phyloP scores from a whole-genome alignment of 2,113 vertebrate genomes.

The Paraplagusia blochii region DNA sequence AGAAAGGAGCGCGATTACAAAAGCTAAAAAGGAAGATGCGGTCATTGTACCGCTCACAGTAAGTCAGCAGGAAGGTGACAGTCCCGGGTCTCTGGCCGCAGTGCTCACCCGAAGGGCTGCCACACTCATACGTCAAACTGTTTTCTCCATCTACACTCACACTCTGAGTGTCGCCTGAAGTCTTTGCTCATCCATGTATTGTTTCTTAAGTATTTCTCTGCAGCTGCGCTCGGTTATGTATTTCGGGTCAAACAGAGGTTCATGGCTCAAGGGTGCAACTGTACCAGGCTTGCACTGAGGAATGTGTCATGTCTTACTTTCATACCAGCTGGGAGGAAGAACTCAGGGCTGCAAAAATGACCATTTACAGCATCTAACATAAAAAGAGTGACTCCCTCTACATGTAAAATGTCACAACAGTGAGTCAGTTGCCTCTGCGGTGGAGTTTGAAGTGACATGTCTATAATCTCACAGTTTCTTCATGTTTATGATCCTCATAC shows the following conservation, averaged over 20 bases:
- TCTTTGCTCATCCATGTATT: constrained; percentile 53
- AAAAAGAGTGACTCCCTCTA: constrained; percentile 5
- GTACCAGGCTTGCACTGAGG: constrained; percentile 44
- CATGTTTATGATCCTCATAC: constrained; percentile 24
- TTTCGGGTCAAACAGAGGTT: constrained; percentile 57
- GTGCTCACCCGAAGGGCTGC: constrained; percentile 44
- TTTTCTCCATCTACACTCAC: constrained; percentile 44
- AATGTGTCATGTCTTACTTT: constrained; percentile 53
- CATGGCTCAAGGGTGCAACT: constrained; percentile 55
- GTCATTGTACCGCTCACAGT: constrained; percentile 57
- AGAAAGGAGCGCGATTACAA: constrained; percentile 48
- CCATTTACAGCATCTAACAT: constrained; percentile 26
- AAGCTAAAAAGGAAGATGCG: constrained; percentile 54
- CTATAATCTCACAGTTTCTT: constrained; percentile 33
- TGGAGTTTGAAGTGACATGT: constrained; percentile 33
- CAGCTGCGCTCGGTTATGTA: constrained; percentile 53
- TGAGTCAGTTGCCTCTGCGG: background rate
- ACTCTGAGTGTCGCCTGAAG: constrained; percentile 53
- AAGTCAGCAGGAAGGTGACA: constrained; percentile 61
- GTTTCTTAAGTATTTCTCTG: constrained; percentile 50
- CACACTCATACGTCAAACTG: constrained; percentile 54
- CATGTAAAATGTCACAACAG: background rate
- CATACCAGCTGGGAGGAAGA: constrained; percentile 40
- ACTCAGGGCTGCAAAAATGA: constrained; percentile 31
- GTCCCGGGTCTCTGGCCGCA: constrained; percentile 37